Base-by-base conservation (phyloP, 2,113 vertebrate species). In the Phylloscopus whistleri region DNA sequence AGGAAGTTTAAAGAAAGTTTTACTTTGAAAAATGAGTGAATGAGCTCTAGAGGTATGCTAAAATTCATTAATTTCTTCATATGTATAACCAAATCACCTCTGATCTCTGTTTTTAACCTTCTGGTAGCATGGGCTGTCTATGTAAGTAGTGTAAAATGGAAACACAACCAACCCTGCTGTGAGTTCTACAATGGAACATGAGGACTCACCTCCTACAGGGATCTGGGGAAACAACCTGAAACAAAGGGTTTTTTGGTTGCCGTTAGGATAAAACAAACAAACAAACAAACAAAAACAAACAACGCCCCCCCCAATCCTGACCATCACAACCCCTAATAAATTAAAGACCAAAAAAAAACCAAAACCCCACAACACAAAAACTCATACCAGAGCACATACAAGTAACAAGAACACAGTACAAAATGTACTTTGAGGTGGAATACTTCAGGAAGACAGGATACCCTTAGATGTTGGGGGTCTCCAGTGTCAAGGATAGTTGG, bases 391-490 rank as follows among this genome's bases (percentile, higher is more conserved):
- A 91, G 15, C 9, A 35, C 30, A 69, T 14, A 51, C 0, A 8
- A 4, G 3, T 1, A 3, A 79, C 23, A 37, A 8, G 6, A 23
- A 64, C 39, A 55, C 2, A 22, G 5, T 19, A 22, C 46, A 33
- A 84, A 83, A 68, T 46, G 2, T 24, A 63, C 4, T 82, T 59
- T 43, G 41, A 60, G 3, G 2, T 52, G 3, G 11, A 64, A 64
- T 33, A 64, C 6, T 46, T 43, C 44, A 84, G 23, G 20, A 69
- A 81, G n/a, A 58, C 3, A 5, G 16, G 28, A 26, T 30, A 35
- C 3, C 1, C 7, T 5, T 7, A 39, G 16, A n/a, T 0, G 0
- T 6, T 60, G 10, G 7, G 4, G 26, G 7, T 1, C 3, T 81
- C 13, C 44, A 37, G 3, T 16, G 3, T 28, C 22, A 18, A 73